These are phyloP conservation scores for Pristionchus mayeri DNA, from an alignment of 2,888 invertebrate species.

Conservation along the genomic window DNA sequence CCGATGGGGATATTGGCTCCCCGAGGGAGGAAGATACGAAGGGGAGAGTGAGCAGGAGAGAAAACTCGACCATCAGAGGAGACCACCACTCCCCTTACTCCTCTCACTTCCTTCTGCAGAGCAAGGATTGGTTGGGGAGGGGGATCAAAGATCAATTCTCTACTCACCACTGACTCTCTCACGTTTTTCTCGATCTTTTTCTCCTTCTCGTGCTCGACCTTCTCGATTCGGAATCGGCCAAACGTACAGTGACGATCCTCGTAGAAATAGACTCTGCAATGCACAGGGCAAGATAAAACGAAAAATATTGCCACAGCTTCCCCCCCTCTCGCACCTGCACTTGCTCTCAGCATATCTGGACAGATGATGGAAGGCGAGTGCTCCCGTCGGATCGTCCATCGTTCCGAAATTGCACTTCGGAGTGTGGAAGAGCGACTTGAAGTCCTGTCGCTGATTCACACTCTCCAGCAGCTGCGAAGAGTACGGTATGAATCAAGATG, in stretches of 20 bases:
- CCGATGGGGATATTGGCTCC: not conserved
- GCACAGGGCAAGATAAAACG: too few relatives aligned
- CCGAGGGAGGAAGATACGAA: not conserved
- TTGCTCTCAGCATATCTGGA: constrained; percentile 47
- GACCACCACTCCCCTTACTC: constrained; percentile 31
- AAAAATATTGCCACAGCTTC: too few relatives aligned
- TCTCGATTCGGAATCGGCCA: constrained; percentile 44
- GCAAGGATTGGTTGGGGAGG: too few relatives aligned
- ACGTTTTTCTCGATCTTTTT: constrained; percentile 41
- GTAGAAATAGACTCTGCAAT: constrained; percentile 39
- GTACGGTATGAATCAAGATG: too few relatives aligned
- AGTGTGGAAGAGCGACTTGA: not conserved
- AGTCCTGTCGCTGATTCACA: not conserved
- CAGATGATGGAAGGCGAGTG: constrained; percentile 1
- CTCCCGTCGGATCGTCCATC: constrained; percentile 37
- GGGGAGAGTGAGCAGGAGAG: not conserved
- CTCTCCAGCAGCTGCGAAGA: not conserved
- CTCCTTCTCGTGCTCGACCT: constrained; percentile 13
- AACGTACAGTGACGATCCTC: constrained; percentile 9
- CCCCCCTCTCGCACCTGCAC: too few relatives aligned
- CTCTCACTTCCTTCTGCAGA: constrained; percentile 5
- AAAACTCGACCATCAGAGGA: constrained; percentile 1
- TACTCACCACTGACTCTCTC: not conserved
- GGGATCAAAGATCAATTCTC: not conserved
- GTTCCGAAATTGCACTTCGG: not conserved